These are phyloP conservation scores for Podotricha telesiphe DNA, from an alignment of 2,888 invertebrate genomes.

Conservation along the genomic window DNA sequence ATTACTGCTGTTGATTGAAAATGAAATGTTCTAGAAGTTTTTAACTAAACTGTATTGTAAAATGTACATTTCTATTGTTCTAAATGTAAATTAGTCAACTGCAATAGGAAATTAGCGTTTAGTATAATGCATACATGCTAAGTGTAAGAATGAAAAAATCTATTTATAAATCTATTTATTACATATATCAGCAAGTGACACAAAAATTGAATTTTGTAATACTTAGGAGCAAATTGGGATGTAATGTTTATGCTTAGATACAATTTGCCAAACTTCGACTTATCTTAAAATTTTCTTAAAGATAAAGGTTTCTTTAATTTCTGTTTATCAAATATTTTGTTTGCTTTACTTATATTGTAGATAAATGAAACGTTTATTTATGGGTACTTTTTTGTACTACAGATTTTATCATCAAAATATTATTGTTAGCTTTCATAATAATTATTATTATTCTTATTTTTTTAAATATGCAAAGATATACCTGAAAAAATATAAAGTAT, in stretches of 20 bases:
- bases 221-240: background rate
- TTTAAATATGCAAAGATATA: too few species aligned
- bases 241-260: background rate
- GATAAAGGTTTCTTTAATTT: background rate
- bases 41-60: background rate
- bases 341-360: background rate
- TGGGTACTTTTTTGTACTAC: background rate
- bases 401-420: background rate
- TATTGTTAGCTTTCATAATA: too few species aligned
- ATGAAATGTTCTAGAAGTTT: slow-evolving; percentile 8
- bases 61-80: background rate
- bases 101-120: too few species aligned
- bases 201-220: too few species aligned
- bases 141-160: background rate
- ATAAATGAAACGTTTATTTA: background rate
- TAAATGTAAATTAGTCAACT: background rate
- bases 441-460: too few species aligned
- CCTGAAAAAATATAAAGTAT: too few species aligned
- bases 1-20: too few species aligned
- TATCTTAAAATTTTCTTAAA: slow-evolving; percentile 17
- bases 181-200: too few species aligned
- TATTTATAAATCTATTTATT: too few species aligned
- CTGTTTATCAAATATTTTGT: background rate
- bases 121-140: background rate
- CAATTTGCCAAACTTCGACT: background rate